A percentile compares a stretch with the other conserved stretches of the same genome.
These are phyloP conservation scores for Diorhabda elongata DNA, from an alignment of 1,140 invertebrate genomes.

Conservation along the genomic window DNA sequence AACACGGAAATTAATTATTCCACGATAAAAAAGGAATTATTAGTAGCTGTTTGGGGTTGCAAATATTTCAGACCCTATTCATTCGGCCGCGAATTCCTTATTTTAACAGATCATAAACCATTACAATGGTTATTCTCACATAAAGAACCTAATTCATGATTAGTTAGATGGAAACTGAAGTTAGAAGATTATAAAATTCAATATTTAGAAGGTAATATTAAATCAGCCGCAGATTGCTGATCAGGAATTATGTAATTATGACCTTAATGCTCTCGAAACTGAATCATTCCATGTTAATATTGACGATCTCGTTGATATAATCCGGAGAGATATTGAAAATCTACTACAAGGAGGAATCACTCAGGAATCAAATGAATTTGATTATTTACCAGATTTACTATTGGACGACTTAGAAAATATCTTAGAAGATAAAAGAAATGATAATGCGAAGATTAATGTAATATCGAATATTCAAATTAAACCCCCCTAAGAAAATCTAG, in stretches of 20 bases:
- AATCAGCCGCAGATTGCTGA: conserved; percentile 44
- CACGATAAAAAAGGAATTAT: conserved; percentile 43
- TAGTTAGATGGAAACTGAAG: conserved; percentile 44
- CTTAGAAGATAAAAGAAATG: too few relatives aligned
- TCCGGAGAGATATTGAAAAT: conserved; percentile 8
- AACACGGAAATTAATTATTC: conserved; percentile 31
- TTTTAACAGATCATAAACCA: conserved; percentile 50
- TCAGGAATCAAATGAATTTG: neutral
- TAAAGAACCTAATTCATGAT: conserved; percentile 45
- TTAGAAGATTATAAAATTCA: conserved; percentile 22
- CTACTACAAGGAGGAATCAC: neutral
- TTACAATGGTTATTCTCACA: conserved; percentile 46
- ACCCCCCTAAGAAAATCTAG: neutral
- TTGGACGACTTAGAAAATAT: conserved; percentile 6
- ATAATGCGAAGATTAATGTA: conserved; percentile 11
- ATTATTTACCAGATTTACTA: too few relatives aligned
- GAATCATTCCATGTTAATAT: conserved; percentile 16
- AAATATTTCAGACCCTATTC: conserved; percentile 49
- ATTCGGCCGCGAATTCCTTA: conserved; percentile 45
- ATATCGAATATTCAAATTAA: conserved; percentile 11
- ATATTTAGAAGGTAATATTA: conserved; percentile 45
- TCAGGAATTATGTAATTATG: conserved; percentile 31
- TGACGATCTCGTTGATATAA: conserved; percentile 14
- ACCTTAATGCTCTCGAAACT: conserved; percentile 15
- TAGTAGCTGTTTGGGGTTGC: conserved; percentile 44